Evolutionary conservation across 92 coral and sea anemone species (phyloP), one percentile per base, ranked within the genome.

Genomic region (Epizoanthus fatuus): DNA sequence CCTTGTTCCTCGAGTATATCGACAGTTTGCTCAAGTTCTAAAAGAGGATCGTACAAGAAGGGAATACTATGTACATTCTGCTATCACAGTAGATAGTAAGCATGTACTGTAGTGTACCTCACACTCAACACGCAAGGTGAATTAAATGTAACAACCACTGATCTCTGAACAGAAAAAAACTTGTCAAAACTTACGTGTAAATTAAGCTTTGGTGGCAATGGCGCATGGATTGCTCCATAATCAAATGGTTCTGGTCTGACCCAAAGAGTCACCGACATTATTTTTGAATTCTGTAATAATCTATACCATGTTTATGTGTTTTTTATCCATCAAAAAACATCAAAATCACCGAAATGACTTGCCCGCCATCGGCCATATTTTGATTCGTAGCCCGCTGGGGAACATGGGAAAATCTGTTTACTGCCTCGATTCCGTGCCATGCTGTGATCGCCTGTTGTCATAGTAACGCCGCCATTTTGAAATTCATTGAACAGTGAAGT

Each of bases 201-300:
- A 7, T 98, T 97, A 53, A 97, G 86, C 90, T 95, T 97, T 14
- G 99, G 84, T 49, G 99, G 99, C 84, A 95, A 89, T 37, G 98
- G 98, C 42, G 92, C 87, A 45, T 97, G 99, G 69, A 97, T 95
- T 68, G 99, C 98, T 72, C 99, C 98, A 84, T 87, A 94, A 81
- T 97, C 99, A 76, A 97, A 97, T 11, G 99, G 94, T 65, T 97
- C 99, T 16, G 98, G 92, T 65, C 98, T 95, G 67, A 97, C 98
- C 99, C 99, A 97, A 70, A 97, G 89, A 32, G 86, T 69, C 63
- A 96, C 76, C 56, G 94, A 86, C 56, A 90, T 72, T 75, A 81
- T 80, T 29, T 15, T 72, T 17, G 37, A 45, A 32, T 72, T 17
- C 54, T 16, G 10, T 22, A 7, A 35, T 37, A 39, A 58, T 17